These are phyloP conservation scores for Deroptyus accipitrinus DNA, from an alignment of 2,113 vertebrate genomes.

Conservation along the genomic window DNA sequence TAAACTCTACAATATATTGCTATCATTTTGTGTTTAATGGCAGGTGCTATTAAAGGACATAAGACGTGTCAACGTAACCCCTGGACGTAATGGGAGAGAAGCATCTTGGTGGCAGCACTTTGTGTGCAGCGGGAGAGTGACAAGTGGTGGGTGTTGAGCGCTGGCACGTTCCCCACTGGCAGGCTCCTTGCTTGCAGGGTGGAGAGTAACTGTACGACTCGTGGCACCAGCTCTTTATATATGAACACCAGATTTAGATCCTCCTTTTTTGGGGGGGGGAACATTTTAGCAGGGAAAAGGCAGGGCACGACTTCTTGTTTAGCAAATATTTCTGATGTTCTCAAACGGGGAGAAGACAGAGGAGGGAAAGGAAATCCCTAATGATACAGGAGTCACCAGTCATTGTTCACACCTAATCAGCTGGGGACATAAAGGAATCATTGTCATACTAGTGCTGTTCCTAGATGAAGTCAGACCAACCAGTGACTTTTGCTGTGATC, in stretches of 20 bases:
- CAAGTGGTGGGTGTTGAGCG: constrained; percentile 6
- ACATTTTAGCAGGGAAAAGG: neutral
- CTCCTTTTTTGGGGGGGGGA: neutral
- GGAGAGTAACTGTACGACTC: neutral
- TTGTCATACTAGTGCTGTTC: neutral
- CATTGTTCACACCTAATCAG: neutral
- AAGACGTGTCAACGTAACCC: neutral
- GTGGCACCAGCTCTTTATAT: neutral
- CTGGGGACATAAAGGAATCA: neutral
- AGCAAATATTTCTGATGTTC: neutral
- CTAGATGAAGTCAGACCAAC: neutral
- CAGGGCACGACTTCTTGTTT: neutral
- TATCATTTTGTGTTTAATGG: neutral
- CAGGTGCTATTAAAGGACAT: constrained; percentile 32
- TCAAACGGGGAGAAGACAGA: neutral
- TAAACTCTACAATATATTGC: neutral
- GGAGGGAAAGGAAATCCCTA: constrained; percentile 7
- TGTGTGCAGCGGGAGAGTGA: neutral
- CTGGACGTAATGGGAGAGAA: neutral
- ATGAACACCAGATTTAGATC: neutral
- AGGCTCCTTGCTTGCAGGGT: neutral
- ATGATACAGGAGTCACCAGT: neutral
- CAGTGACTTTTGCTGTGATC: neutral
- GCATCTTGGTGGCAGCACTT: neutral
- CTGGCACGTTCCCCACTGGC: constrained; percentile 51